These are phyloP conservation scores for Daboia siamensis DNA, from an alignment of 2,113 vertebrate genomes.

Conservation along the genomic window DNA sequence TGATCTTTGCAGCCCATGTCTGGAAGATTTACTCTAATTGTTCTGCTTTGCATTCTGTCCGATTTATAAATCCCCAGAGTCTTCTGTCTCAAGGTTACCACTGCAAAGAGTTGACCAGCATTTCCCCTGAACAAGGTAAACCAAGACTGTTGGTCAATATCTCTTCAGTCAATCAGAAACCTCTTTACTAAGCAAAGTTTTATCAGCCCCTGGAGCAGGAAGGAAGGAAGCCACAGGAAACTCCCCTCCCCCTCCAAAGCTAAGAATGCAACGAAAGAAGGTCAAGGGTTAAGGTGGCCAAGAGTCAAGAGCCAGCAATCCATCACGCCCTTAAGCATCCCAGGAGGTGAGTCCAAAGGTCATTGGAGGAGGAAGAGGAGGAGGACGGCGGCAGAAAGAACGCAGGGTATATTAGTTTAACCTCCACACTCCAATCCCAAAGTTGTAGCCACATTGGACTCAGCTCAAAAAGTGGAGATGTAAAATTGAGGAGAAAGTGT, in stretches of 20 bases:
- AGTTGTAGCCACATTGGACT: not conserved
- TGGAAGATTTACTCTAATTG: conserved; percentile 28
- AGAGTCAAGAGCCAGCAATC: not conserved
- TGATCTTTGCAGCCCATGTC: not conserved
- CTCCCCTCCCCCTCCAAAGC: fast-evolving
- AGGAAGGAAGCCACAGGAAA: not conserved
- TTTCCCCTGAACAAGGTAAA: conserved; percentile 35
- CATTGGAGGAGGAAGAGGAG: not conserved
- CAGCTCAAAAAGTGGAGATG: not conserved
- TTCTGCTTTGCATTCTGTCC: conserved; percentile 54
- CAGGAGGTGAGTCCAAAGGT: not conserved
- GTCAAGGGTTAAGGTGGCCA: not conserved
- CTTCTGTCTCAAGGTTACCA: conserved; percentile 21
- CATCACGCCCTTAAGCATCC: not conserved
- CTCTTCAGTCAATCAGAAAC: conserved; percentile 5
- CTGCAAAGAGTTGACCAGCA: conserved; percentile 20
- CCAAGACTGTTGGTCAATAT: conserved; percentile 20
- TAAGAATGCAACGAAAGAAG: not conserved
- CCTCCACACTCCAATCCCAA: not conserved
- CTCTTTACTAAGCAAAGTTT: conserved; percentile 8
- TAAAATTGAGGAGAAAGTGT: not conserved
- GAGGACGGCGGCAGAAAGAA: not conserved
- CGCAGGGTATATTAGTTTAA: not conserved
- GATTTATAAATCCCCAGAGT: conserved; percentile 46
- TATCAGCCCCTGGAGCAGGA: not conserved